phyloP scores from a whole-genome alignment of 1,140 invertebrate genomes.

The Hetaerina americana region DNA sequence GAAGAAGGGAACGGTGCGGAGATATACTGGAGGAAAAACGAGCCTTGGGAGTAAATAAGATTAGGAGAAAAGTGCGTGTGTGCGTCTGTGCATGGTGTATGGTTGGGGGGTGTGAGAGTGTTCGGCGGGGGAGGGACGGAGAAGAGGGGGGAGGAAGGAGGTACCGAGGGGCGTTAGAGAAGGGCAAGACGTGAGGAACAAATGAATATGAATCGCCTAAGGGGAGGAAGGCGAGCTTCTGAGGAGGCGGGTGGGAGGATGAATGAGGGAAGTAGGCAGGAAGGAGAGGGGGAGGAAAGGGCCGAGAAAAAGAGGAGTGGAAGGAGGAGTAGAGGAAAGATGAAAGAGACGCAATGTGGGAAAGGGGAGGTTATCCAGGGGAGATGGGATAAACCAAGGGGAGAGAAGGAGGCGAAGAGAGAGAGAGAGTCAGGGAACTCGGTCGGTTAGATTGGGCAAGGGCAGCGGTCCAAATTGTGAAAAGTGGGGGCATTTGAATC shows the following conservation, averaged over 20 bases:
- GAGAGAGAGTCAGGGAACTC: background rate
- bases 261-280: no score
- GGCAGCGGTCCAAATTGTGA: background rate
- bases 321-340: no score
- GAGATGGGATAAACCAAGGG: no score
- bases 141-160: background rate
- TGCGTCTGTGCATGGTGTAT: no score
- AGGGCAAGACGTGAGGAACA: background rate
- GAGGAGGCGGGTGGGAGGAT: no score
- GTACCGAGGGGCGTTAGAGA: background rate
- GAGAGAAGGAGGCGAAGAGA: background rate
- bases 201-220: background rate
- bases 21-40: background rate
- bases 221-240: no score
- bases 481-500: background rate
- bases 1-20: background rate
- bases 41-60: background rate
- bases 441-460: background rate
- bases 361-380: background rate
- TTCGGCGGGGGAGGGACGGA: background rate
- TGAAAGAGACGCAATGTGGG: background rate
- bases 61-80: background rate
- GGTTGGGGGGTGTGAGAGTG: background rate
- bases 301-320: background rate
- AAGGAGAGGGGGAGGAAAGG: background rate